Evolutionary conservation across 2,797 vertebrate species (phyloP).

Genomic region (Botia kubotai): DNA sequence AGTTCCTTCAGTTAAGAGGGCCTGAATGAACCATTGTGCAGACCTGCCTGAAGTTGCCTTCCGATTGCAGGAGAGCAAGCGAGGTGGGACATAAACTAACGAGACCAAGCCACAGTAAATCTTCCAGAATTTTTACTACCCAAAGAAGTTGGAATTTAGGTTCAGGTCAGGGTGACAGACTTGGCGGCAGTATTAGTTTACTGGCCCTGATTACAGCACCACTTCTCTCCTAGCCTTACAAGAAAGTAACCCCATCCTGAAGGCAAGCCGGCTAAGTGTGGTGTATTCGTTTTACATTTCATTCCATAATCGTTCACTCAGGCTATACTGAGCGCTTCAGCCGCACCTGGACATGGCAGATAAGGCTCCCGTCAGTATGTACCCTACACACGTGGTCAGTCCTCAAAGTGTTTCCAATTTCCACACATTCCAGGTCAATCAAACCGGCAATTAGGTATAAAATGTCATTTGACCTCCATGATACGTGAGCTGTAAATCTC

Average conservation of each 20-base stretch:
- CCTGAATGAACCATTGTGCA: conserved; percentile 56
- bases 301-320: conserved; percentile 52
- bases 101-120: conserved; percentile 57
- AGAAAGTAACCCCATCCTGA: conserved; percentile 45
- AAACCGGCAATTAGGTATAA: conserved; percentile 56
- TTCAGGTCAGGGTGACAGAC: conserved; percentile 59
- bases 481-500: conserved; percentile 50
- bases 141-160: conserved; percentile 34
- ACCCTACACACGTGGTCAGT: conserved; percentile 14
- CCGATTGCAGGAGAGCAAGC: conserved; percentile 41
- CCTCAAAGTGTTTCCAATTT: conserved; percentile 64
- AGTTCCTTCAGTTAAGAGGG: conserved; percentile 44
- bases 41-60: conserved; percentile 37
- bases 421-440: conserved; percentile 61
- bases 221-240: conserved; percentile 44
- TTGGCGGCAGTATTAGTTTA: conserved; percentile 53
- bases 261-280: conserved; percentile 45
- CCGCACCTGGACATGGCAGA: conserved; percentile 57
- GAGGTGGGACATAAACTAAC: conserved; percentile 52
- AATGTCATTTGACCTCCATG: conserved; percentile 48
- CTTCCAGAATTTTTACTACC: conserved; percentile 51
- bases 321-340: conserved; percentile 20
- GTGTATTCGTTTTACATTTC: conserved; percentile 52
- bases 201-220: conserved; percentile 31
- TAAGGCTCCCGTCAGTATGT: conserved; percentile 45